These are phyloP conservation scores for Halichondria panicea DNA, from an alignment of 37 sponge, comb jelly and placozoan species.

Conservation along the genomic window DNA sequence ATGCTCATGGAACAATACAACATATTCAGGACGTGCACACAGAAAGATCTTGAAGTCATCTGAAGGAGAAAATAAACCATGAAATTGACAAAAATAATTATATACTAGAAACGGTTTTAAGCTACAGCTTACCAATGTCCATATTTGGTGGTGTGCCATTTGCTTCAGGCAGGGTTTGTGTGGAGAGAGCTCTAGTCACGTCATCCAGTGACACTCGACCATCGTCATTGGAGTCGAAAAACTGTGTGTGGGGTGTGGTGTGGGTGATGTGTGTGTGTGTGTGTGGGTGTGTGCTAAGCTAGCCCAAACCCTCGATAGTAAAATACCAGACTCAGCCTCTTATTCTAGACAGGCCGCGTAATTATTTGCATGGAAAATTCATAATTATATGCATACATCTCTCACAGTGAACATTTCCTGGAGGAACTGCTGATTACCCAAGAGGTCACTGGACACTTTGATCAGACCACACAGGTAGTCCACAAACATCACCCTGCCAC, in stretches of 20 bases:
- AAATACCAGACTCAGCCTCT: no score
- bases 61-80: background rate
- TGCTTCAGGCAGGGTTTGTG: slow-evolving; percentile 1
- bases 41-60: slow-evolving; percentile 20
- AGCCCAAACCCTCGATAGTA: no score
- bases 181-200: background rate
- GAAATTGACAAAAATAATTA: no score
- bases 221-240: slow-evolving; percentile 18
- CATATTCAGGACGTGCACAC: background rate
- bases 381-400: no score
- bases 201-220: slow-evolving; percentile 16
- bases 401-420: slow-evolving; percentile 21
- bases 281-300: background rate
- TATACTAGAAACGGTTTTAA: no score
- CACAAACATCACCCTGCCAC: slow-evolving; percentile 13
- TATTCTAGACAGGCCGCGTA: no score
- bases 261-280: background rate
- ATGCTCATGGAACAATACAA: slow-evolving; percentile 13
- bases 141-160: background rate
- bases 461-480: slow-evolving; percentile 28
- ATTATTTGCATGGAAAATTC: no score
- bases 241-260: background rate
- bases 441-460: background rate
- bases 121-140: background rate
- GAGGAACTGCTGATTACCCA: slow-evolving; percentile 7